Conservation (phyloP, 2,113 vertebrate genomes). For the Hoplias malabaricus region DNA sequence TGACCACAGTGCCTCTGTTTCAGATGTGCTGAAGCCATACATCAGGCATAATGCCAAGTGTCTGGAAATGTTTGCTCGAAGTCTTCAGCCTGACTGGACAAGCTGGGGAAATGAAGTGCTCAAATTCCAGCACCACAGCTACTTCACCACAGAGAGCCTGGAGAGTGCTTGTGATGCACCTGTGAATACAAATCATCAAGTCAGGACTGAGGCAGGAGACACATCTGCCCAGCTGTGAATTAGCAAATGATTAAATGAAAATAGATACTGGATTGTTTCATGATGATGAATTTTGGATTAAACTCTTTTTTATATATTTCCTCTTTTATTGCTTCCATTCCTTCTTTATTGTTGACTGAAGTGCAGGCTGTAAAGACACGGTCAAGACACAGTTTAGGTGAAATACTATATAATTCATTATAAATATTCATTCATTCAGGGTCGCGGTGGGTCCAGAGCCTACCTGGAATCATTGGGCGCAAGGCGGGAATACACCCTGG, state of each 20-base stretch:
- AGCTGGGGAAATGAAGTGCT: constrained; percentile 98
- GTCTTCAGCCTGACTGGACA: constrained; percentile 91
- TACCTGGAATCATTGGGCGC: too few relatives aligned
- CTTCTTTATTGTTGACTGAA: too few relatives aligned
- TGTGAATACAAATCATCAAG: neutral
- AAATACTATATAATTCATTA: too few relatives aligned
- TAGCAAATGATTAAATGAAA: neutral
- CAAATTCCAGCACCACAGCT: constrained; percentile 89
- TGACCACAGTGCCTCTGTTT: neutral
- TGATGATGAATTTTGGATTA: neutral
- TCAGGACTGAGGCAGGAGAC: neutral
- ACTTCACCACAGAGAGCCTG: constrained; percentile 64
- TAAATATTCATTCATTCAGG: too few relatives aligned
- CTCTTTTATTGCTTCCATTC: too few relatives aligned
- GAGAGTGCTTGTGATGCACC: neutral
- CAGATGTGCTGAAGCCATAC: constrained; percentile 85
- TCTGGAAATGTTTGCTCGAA: constrained; percentile 93
- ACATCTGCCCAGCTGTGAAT: neutral
- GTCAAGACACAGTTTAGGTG: too few relatives aligned
- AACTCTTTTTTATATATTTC: too few relatives aligned
- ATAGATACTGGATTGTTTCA: neutral
- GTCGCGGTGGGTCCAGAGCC: too few relatives aligned
- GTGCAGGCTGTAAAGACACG: too few relatives aligned
- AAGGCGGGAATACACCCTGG: too few relatives aligned
- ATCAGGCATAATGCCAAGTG: constrained; percentile 71